Evolutionary conservation across 2,113 vertebrate species (phyloP).

Genomic region (Cyanoliseus patagonus): DNA sequence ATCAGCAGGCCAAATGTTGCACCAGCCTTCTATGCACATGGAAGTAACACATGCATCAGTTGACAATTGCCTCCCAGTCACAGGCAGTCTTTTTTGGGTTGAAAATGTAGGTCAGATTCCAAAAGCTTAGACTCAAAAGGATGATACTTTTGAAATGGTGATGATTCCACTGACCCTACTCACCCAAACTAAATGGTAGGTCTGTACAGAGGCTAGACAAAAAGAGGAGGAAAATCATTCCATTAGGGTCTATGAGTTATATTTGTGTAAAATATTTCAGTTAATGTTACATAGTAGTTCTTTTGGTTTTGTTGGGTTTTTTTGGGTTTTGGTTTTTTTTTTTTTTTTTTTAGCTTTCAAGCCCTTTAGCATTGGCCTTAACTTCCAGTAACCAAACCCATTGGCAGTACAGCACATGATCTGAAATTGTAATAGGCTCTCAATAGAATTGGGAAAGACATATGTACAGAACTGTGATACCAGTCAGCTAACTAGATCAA

Average conservation of each 20-base stretch:
- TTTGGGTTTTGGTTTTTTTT: background rate
- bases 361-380: background rate
- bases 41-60: rapidly evolving
- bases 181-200: background rate
- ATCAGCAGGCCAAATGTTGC: background rate
- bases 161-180: background rate
- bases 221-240: background rate
- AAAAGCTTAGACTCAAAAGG: background rate
- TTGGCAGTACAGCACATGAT: background rate
- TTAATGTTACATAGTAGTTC: background rate
- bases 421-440: background rate
- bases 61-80: background rate
- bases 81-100: background rate
- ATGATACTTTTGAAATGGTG: background rate
- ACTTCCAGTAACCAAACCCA: background rate
- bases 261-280: background rate
- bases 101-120: background rate
- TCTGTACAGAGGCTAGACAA: background rate
- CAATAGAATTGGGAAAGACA: background rate
- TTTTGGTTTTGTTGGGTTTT: background rate
- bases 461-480: background rate
- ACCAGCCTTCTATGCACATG: background rate
- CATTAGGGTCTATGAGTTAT: background rate
- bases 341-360: background rate
- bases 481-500: constrained; percentile 57